Evolutionary conservation across 1,140 invertebrate species (phyloP), one percentile per base, ranked within the genome.

Genomic region (Hyles vespertilio): DNA sequence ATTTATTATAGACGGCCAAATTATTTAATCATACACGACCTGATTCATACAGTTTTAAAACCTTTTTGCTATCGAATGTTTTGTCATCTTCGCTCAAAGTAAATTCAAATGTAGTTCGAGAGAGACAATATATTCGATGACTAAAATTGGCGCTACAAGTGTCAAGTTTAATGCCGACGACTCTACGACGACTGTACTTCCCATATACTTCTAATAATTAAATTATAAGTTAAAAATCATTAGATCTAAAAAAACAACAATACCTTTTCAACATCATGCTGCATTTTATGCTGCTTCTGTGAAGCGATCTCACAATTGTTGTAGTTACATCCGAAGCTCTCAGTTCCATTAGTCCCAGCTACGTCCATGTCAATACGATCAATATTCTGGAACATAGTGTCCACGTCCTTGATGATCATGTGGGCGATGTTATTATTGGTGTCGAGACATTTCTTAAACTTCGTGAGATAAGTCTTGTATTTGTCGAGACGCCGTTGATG

Each of bases 341-440:
- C 83, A 0, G 69, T 72, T 0, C 80, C 83, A 46, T 86, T 85
- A 3, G 70, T 76, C 5, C 69, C 70, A 0, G 61, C 69, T 0
- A 43, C 56, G 34, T 79, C 77, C 1, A 50, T 58, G 6, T 61
- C 63, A 36, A 74, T 81, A 34, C 83, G 83, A 34, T 87, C 84
- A 0, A 89, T 84, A 61, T 87, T 87, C 57, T 85, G 95, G 91
- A 98, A 98, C 89, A 98, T 94, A 51, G 92, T 92, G 32, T 94
- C 92, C 1, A 95, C 95, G 89, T 97, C 94, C 72, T 94, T 92
- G 34, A 97, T 92, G 52, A 98, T 96, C 32, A 95, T 84, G 58
- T 95, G 93, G 7, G 98, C 96, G 22, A 98, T 92, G 50, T 93
- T 90, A 69, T 95, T 93, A 86, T 98, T 99, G 55, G 94, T 92